Evolutionary conservation across 2,888 invertebrate genomes (phyloP).

Genomic region (Lymantria dispar): DNA sequence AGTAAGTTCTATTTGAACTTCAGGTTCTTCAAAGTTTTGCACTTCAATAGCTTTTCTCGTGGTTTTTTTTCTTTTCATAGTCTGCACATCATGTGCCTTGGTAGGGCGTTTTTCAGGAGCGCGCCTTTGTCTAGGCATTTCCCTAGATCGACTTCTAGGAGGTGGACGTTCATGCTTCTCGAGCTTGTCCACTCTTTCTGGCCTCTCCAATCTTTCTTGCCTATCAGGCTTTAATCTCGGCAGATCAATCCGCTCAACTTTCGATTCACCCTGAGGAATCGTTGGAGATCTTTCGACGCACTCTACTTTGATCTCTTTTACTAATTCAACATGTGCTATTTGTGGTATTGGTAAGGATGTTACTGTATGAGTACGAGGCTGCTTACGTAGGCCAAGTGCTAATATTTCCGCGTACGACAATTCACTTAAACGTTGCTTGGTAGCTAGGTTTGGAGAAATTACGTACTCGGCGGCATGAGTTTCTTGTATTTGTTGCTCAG

Average conservation of each 20-base stretch:
- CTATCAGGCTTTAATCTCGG: slow-evolving; percentile 23
- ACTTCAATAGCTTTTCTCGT: slow-evolving; percentile 68
- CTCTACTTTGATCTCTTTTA: slow-evolving; percentile 61
- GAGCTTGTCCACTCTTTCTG: slow-evolving; percentile 40
- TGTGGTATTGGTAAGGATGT: slow-evolving; percentile 62
- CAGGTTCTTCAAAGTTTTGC: slow-evolving; percentile 63
- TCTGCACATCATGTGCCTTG: slow-evolving; percentile 59
- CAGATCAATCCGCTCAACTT: slow-evolving; percentile 38
- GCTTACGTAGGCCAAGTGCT: slow-evolving; percentile 83
- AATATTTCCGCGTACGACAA: slow-evolving; percentile 88
- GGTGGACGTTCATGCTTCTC: slow-evolving; percentile 47
- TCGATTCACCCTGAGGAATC: slow-evolving; percentile 40
- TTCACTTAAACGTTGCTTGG: slow-evolving; percentile 77
- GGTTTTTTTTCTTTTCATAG: slow-evolving; percentile 63
- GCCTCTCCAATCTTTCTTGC: slow-evolving; percentile 44
- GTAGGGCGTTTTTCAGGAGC: slow-evolving; percentile 64
- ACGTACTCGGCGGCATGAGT: slow-evolving; percentile 35
- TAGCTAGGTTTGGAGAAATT: slow-evolving; percentile 41
- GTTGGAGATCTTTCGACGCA: slow-evolving; percentile 48
- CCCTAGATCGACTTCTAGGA: slow-evolving; percentile 63
- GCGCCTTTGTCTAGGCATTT: slow-evolving; percentile 65
- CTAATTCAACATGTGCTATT: slow-evolving; percentile 63
- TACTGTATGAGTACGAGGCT: slow-evolving; percentile 47
- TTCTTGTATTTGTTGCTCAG: slow-evolving; percentile 20
- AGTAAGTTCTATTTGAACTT: slow-evolving; percentile 25